Conservation (phyloP, 2,888 invertebrate genomes). For the Tridacna gigas region DNA sequence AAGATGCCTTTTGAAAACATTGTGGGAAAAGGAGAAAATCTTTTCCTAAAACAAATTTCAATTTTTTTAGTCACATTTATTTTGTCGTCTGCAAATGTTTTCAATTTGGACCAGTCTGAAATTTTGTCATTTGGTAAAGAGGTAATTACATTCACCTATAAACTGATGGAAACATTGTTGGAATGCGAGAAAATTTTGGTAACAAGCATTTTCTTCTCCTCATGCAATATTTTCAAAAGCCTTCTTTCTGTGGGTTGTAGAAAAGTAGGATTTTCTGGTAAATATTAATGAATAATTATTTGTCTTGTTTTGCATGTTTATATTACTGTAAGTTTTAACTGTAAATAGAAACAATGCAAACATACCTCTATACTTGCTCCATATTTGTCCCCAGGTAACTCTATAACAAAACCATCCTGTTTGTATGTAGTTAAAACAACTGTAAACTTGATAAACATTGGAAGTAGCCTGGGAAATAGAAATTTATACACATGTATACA, state of each 20-base stretch:
- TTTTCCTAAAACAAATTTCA: too few relatives aligned
- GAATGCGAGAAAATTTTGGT: not conserved
- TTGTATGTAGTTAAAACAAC: conserved; percentile 69
- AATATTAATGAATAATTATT: not conserved
- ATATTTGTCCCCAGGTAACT: conserved; percentile 71
- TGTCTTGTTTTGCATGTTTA: not conserved
- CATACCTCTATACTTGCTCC: conserved; percentile 69
- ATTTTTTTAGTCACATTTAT: too few relatives aligned
- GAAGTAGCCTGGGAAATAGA: conserved; percentile 65
- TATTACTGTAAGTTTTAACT: not conserved
- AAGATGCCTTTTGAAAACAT: too few relatives aligned
- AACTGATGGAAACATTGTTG: too few relatives aligned
- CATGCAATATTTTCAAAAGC: not conserved
- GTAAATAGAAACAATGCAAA: not conserved
- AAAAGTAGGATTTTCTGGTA: not conserved
- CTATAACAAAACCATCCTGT: conserved; percentile 77
- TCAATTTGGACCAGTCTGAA: too few relatives aligned
- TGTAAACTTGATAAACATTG: conserved; percentile 76
- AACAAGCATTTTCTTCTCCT: not conserved
- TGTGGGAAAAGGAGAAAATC: too few relatives aligned
- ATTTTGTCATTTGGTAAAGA: too few relatives aligned
- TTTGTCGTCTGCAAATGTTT: too few relatives aligned
- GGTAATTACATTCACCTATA: too few relatives aligned
- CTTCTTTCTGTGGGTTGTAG: not conserved
- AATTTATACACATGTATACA: too few relatives aligned